Conservation (phyloP, 2,888 invertebrate species). For the Chromoteleia sp. region DNA sequence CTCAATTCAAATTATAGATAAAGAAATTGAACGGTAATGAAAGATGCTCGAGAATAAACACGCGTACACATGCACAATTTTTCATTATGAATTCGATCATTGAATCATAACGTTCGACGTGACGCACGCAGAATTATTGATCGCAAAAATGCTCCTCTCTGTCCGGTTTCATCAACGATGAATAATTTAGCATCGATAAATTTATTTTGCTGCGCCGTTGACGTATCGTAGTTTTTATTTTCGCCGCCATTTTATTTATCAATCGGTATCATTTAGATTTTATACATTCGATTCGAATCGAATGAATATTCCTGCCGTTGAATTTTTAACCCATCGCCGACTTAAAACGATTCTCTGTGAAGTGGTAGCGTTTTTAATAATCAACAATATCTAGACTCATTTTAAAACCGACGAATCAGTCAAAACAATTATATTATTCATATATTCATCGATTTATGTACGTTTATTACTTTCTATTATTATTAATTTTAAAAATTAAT, state of each 20-base stretch:
- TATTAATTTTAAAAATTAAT: too few relatives aligned
- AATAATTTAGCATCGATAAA: conserved; percentile 69
- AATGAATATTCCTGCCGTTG: conserved; percentile 47
- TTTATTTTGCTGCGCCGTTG: conserved; percentile 57
- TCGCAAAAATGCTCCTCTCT: conserved; percentile 61
- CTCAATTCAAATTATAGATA: conserved; percentile 22
- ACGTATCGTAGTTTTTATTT: conserved; percentile 55
- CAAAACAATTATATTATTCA: neutral
- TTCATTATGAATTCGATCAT: conserved; percentile 58
- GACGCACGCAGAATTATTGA: conserved; percentile 61
- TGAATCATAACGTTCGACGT: conserved; percentile 58
- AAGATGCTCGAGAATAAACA: conserved; percentile 14
- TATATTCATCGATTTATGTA: neutral
- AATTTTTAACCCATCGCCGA: conserved; percentile 33
- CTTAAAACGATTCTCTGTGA: conserved; percentile 28
- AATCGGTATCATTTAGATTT: conserved; percentile 60
- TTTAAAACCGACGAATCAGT: neutral
- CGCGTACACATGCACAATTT: conserved; percentile 23
- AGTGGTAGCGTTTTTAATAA: conserved; percentile 31
- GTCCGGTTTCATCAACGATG: conserved; percentile 65
- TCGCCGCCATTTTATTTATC: conserved; percentile 61
- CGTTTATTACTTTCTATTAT: too few relatives aligned
- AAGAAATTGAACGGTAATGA: conserved; percentile 20
- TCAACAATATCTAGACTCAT: conserved; percentile 16
- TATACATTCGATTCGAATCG: conserved; percentile 42